These are phyloP conservation scores for Osedax fenrisi DNA, from an alignment of 2,888 invertebrate species.

Conservation along the genomic window DNA sequence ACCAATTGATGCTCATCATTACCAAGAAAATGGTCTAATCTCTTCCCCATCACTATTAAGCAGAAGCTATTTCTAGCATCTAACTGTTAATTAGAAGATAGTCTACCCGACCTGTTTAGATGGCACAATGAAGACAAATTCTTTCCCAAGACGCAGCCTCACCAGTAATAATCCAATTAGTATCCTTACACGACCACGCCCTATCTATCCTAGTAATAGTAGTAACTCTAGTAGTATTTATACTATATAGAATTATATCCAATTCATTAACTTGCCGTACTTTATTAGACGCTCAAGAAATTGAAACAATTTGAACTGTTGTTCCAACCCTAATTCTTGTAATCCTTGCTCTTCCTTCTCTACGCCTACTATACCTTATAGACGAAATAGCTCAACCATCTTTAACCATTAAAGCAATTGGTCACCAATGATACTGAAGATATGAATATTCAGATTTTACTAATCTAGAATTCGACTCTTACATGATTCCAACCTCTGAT, in stretches of 20 bases:
- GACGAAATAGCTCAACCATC: slow-evolving; percentile 40
- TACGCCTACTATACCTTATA: slow-evolving; percentile 38
- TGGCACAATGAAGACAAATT: slow-evolving; percentile 39
- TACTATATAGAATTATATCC: slow-evolving; percentile 32
- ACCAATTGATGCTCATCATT: slow-evolving; percentile 37
- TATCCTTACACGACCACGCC: slow-evolving; percentile 43
- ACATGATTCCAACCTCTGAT: slow-evolving; percentile 41
- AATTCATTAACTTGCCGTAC: slow-evolving; percentile 33
- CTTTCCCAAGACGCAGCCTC: slow-evolving; percentile 41
- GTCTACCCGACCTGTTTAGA: slow-evolving; percentile 29
- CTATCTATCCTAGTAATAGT: slow-evolving; percentile 40
- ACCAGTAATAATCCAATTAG: slow-evolving; percentile 40
- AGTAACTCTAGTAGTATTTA: slow-evolving; percentile 37
- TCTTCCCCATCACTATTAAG: slow-evolving; percentile 2
- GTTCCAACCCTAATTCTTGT: slow-evolving; percentile 38
- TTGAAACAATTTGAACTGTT: slow-evolving; percentile 40
- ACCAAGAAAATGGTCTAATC: slow-evolving; percentile 33
- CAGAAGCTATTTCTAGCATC: slow-evolving; percentile 33
- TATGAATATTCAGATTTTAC: slow-evolving; percentile 46
- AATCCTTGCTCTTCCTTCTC: slow-evolving; percentile 37
- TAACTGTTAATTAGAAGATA: slow-evolving; percentile 34
- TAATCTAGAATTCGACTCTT: slow-evolving; percentile 47
- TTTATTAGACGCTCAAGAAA: slow-evolving; percentile 36
- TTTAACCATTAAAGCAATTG: slow-evolving; percentile 44
- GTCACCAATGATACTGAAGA: slow-evolving; percentile 49